A percentile compares a stretch with the other conserved stretches of the same genome.
These are phyloP conservation scores for Gymnorhina tibicen DNA, from an alignment of 2,113 vertebrate species.

Conservation along the genomic window DNA sequence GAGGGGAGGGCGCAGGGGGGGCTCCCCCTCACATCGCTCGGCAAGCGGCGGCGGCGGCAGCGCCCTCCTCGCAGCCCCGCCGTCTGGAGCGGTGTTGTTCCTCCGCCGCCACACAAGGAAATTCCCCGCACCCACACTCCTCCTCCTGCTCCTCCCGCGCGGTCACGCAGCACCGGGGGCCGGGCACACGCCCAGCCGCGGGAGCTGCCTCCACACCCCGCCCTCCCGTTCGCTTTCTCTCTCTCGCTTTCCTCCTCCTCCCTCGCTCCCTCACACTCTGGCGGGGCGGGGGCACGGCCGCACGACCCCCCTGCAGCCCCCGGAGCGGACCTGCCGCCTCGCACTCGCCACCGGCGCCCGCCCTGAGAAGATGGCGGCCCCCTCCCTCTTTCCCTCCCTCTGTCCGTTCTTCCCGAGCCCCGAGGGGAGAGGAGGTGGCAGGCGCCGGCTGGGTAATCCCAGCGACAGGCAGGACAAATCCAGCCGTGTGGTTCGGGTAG, in stretches of 20 bases:
- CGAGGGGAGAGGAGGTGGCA: background rate
- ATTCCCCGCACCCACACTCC: conserved; percentile 53
- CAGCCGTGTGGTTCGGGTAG: background rate
- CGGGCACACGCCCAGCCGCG: conserved; percentile 33
- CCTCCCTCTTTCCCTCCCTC: background rate
- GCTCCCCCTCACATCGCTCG: too few relatives aligned
- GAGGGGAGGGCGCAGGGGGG: too few relatives aligned
- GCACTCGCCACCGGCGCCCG: background rate
- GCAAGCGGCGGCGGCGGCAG: too few relatives aligned
- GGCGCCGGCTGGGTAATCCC: background rate
- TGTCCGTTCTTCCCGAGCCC: background rate
- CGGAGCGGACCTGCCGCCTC: background rate
- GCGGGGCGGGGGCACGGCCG: background rate
- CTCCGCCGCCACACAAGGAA: conserved; percentile 43
- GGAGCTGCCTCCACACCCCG: background rate
- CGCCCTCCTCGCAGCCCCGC: background rate
- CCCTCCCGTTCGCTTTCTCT: background rate
- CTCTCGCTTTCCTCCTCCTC: background rate
- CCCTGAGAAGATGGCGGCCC: conserved; percentile 9
- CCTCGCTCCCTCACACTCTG: background rate
- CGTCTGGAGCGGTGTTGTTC: conserved; percentile 2
- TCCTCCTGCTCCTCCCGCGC: conserved; percentile 12
- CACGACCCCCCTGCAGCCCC: background rate
- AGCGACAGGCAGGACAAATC: background rate
- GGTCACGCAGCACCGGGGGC: conserved; percentile 27